Percentiles rank a stretch among this genome's conserved stretches.
Conservation (phyloP, 2,113 vertebrate genomes). For the Hydropotes inermis region DNA sequence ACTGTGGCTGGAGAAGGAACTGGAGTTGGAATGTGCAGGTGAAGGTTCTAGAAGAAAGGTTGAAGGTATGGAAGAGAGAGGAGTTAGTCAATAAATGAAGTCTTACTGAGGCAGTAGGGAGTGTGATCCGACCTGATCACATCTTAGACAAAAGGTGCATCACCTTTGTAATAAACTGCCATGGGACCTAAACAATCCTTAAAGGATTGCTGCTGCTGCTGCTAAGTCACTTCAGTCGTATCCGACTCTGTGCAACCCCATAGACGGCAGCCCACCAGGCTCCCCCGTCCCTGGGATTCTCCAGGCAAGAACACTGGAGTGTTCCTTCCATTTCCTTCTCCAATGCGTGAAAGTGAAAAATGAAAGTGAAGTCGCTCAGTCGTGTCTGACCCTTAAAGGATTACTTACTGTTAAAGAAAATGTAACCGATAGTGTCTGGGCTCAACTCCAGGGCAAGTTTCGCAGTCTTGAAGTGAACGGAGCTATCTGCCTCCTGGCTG, state of each 20-base stretch:
- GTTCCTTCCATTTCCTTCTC: no score
- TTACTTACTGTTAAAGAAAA: constrained; percentile 83
- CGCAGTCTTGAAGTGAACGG: constrained; percentile 72
- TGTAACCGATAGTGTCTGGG: constrained; percentile 73
- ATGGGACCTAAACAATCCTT: accelerated
- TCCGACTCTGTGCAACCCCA: no score
- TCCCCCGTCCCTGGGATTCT: no score
- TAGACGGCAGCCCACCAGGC: no score
- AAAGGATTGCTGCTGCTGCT: not conserved
- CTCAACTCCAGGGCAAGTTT: constrained; percentile 73
- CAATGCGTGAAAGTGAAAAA: no score
- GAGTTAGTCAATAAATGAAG: not conserved
- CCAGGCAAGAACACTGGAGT: no score
- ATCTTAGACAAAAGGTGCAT: not conserved
- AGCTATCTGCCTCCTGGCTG: constrained; percentile 73
- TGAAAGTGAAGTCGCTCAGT: no score
- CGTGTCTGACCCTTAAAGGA: not conserved
- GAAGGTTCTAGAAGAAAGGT: not conserved
- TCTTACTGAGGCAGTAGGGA: not conserved
- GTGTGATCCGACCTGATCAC: not conserved
- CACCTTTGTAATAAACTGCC: not conserved
- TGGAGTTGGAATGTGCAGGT: not conserved
- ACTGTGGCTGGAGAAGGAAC: not conserved
- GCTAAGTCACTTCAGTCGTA: no score
- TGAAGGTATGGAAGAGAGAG: not conserved